Base-by-base conservation (phyloP, 2,888 invertebrate genomes). In the Coleophora flavipennella region DNA sequence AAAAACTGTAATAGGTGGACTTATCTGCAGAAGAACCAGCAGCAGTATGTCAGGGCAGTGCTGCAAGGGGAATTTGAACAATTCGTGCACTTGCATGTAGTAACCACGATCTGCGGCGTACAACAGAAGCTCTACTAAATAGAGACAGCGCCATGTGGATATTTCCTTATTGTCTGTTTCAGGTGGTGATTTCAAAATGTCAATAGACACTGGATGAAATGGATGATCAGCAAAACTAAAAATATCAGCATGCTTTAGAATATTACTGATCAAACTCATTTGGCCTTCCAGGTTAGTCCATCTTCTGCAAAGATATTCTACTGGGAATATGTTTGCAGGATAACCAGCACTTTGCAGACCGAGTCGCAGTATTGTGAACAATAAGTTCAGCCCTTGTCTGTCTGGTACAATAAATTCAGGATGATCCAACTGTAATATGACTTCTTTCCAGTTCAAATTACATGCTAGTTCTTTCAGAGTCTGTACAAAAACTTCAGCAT, bases 271-370 rank as follows among this genome's bases (percentile, higher is more conserved):
- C 50, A 97, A 87, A 45, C 95, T 96, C 68, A 97, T 89, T 83
- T 94, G 97, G 33, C 96, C 95, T 66, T 98, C 97, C 13, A 93
- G 87, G 75, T 97, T 95, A 43, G 92, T 92, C 99, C 99, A 99
- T 47, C 92, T 90, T 33, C 94, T 89, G 73, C 96, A 98, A 48
- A 97, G 86, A 52, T 92, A 89, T 65, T 97, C 96, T 13, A 97
- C 91, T 0, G 98, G 98, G 59, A 95, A 95, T 53, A 88, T 81
- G 36, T 90, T 90, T 28, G 89, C 85, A 0, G 89, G 89, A 58
- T 89, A 91, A 45, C 90, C 91, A 46, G 91, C 90, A 47, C 89
- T 89, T 65, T 94, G 93, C 13, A 95, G 87, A 7, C 96, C 96
- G 43, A 92, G 77, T 45, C 93, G 88, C 39, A 99, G 78, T 36